Base-by-base conservation (phyloP, 2,113 vertebrate genomes). In the Falco punctatus region DNA sequence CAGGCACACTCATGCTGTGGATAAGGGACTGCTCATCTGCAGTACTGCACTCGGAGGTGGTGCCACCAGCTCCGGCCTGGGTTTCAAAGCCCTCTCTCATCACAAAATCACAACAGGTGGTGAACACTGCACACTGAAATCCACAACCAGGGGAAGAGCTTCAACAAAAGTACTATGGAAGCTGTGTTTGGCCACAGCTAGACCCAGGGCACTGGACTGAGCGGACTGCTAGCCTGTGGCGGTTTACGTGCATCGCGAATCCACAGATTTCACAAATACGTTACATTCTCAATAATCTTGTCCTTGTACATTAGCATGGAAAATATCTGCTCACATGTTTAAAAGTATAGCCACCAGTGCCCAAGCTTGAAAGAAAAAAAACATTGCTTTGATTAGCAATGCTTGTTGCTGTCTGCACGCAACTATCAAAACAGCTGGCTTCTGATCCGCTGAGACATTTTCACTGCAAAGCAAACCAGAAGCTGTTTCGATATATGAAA, bases 221-320 rank as follows among this genome's bases (percentile, higher is more conserved):
- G 58, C 2, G 27, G 35, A 55, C 8, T 38, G 74, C 0, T 42
- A 58, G 20, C 7, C 30, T 21, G 15, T 14, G 24, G 49, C 84
- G 27, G 16, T 33, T 11, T 3, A 1, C 4, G 13, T 0, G 13
- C 11, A 28, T 3, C 26, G 14, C 4, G 11, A 44, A 38, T 8
- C 23, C 49, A 46, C 5, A 18, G 33, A 38, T 57, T 66, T 71
- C 21, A 69, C 1, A 0, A 57, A 28, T 11, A 33, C 15, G 5
- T n/a, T 13, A 52, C 10, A 5, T 33, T 62, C 26, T 49, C 32
- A 19, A 28, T 40, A 40, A 30, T 35, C 24, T 17, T 22, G 18
- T 27, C 74, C 26, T 81, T 65, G 13, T 30, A 38, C 42, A 9
- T 10, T 3, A 59, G 18, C 4, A 46, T 4, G 46, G 72, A 49